These are phyloP conservation scores for Drosophila nr. perissopoda DNA, from an alignment of 2,888 invertebrate species.

Conservation along the genomic window DNA sequence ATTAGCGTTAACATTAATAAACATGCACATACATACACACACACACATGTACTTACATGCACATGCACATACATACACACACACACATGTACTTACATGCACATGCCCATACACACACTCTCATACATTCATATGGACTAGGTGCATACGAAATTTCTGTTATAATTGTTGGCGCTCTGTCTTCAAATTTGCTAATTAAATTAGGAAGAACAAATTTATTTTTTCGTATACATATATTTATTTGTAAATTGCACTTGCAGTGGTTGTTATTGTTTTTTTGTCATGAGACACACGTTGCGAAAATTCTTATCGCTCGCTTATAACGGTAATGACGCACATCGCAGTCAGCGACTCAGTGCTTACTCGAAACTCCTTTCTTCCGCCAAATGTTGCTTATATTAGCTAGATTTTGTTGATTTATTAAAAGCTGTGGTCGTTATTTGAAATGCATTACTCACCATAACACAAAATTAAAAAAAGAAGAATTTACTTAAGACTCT, in stretches of 20 bases:
- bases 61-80: not conserved
- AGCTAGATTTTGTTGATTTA: not conserved
- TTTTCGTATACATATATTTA: not conserved
- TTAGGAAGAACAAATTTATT: constrained; percentile 37
- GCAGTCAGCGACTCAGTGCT: constrained; percentile 26
- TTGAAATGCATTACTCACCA: not conserved
- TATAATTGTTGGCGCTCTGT: constrained; percentile 14
- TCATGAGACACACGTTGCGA: constrained; percentile 51
- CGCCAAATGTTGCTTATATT: not conserved
- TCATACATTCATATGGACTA: not conserved
- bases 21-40: not conserved
- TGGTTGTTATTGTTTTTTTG: constrained; percentile 20
- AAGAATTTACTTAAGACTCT: not conserved
- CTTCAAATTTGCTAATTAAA: constrained; percentile 44
- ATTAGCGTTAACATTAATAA: not conserved
- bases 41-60: too few species aligned
- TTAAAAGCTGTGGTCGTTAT: not conserved
- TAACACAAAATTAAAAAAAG: too few species aligned
- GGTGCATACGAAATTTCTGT: not conserved
- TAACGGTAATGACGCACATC: constrained; percentile 38
- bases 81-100: too few species aligned
- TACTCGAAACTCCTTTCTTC: not conserved
- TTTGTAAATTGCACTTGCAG: constrained; percentile 29
- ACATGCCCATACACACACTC: not conserved
- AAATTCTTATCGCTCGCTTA: constrained; percentile 44